Conservation (phyloP, 1,140 invertebrate genomes). For the Ganaspis sp. region DNA sequence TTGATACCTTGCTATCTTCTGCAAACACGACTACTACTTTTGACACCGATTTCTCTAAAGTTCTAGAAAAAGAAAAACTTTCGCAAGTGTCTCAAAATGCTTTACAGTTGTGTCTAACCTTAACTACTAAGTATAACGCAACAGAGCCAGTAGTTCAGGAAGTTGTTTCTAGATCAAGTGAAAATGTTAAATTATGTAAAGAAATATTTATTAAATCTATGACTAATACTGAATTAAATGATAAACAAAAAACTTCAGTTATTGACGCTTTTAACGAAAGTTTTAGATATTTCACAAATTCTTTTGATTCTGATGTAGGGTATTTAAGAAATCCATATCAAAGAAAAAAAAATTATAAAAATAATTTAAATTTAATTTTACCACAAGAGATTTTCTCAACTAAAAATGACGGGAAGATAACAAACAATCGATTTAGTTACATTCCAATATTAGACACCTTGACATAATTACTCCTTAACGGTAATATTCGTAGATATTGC, state of each 20-base stretch:
- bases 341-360: constrained; percentile 48
- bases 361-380: constrained; percentile 49
- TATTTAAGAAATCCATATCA: constrained; percentile 8
- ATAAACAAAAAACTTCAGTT: no score
- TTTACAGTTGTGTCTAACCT: not conserved
- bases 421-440: constrained; percentile 48
- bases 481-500: constrained; percentile 40
- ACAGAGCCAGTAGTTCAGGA: not conserved
- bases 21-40: no score
- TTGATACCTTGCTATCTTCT: no score
- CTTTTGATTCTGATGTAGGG: constrained; percentile 19
- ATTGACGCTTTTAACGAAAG: not conserved
- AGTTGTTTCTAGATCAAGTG: not conserved
- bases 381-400: constrained; percentile 5
- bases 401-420: constrained; percentile 30
- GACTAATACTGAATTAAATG: not conserved
- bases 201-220: constrained; percentile 18
- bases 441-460: constrained; percentile 44
- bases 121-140: not conserved
- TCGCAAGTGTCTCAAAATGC: not conserved
- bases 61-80: not conserved
- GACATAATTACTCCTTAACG: constrained; percentile 48
- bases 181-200: constrained; percentile 30
- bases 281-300: constrained; percentile 27
- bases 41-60: not conserved